phyloP scores from a whole-genome alignment of 2,888 invertebrate genomes.

The Chalcis sispes region DNA sequence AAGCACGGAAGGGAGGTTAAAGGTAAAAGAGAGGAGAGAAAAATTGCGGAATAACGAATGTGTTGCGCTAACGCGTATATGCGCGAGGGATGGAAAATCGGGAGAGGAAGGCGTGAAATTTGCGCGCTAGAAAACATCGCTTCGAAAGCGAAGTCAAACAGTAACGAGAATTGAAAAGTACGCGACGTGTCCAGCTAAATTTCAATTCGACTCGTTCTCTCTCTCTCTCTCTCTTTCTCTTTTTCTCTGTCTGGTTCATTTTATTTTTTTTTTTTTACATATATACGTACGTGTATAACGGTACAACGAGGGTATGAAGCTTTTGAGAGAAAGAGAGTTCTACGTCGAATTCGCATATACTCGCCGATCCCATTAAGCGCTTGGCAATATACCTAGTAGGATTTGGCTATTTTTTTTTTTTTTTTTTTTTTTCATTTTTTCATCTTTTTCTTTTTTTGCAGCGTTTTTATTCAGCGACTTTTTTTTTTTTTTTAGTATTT shows the following conservation, averaged over 20 bases:
- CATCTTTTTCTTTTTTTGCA: no score
- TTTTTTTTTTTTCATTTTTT: conserved; percentile 19
- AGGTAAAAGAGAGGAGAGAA: no score
- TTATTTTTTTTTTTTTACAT: no score
- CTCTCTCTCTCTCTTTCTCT: neutral
- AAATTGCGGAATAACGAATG: conserved; percentile 3
- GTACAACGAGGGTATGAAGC: conserved; percentile 1
- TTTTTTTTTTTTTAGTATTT: no score
- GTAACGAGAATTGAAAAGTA: conserved; percentile 44
- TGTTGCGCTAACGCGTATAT: no score
- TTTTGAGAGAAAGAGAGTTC: neutral
- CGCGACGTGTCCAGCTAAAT: conserved; percentile 37
- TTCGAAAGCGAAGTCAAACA: conserved; percentile 31
- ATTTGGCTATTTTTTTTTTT: conserved; percentile 20
- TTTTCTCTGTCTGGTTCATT: no score
- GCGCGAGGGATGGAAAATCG: no score
- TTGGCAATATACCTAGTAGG: neutral
- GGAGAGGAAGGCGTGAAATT: conserved; percentile 4
- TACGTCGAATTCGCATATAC: neutral
- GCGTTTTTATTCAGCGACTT: no score
- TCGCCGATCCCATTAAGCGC: neutral
- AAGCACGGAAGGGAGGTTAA: no score
- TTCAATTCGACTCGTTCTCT: conserved; percentile 22
- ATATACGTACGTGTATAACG: neutral
- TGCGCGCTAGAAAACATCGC: conserved; percentile 23